Evolutionary conservation across 2,888 invertebrate genomes (phyloP).

Genomic region (Drepana falcataria): DNA sequence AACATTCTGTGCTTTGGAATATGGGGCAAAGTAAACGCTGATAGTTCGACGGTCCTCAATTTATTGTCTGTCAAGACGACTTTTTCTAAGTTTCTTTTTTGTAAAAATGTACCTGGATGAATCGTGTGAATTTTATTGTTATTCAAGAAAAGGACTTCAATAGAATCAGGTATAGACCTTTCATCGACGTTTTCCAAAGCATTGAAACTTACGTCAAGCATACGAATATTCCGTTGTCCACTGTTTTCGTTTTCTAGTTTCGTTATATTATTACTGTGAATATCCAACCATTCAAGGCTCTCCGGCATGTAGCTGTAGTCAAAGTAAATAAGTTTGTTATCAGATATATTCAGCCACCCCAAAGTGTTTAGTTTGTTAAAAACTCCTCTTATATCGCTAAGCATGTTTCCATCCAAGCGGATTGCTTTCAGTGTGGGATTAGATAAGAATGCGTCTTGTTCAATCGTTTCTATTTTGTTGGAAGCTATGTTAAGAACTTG

Average conservation of each 20-base stretch:
- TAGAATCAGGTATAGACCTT: constrained; percentile 85
- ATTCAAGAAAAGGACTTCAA: constrained; percentile 85
- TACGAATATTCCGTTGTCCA: constrained; percentile 82
- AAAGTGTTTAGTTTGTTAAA: constrained; percentile 85
- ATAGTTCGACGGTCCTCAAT: constrained; percentile 84
- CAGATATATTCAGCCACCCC: constrained; percentile 89
- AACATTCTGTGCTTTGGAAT: constrained; percentile 82
- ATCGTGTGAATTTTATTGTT: constrained; percentile 86
- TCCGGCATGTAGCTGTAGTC: constrained; percentile 88
- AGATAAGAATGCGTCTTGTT: constrained; percentile 86
- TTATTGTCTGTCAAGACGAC: constrained; percentile 88
- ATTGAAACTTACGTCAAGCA: constrained; percentile 88
- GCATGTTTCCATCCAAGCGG: constrained; percentile 86
- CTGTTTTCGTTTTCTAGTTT: constrained; percentile 86
- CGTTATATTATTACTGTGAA: constrained; percentile 87
- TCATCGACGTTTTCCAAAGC: constrained; percentile 83
- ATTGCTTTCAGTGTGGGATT: constrained; percentile 86
- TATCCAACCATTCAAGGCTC: constrained; percentile 88
- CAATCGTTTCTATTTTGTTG: constrained; percentile 86
- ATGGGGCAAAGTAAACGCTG: constrained; percentile 83
- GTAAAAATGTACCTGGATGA: constrained; percentile 84
- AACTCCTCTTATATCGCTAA: constrained; percentile 86
- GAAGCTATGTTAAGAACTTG: constrained; percentile 89
- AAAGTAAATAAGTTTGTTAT: constrained; percentile 87
- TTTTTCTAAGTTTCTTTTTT: constrained; percentile 84